These are phyloP conservation scores for Lamellibrachia luymesi DNA, from an alignment of 1,140 invertebrate species.

Conservation along the genomic window DNA sequence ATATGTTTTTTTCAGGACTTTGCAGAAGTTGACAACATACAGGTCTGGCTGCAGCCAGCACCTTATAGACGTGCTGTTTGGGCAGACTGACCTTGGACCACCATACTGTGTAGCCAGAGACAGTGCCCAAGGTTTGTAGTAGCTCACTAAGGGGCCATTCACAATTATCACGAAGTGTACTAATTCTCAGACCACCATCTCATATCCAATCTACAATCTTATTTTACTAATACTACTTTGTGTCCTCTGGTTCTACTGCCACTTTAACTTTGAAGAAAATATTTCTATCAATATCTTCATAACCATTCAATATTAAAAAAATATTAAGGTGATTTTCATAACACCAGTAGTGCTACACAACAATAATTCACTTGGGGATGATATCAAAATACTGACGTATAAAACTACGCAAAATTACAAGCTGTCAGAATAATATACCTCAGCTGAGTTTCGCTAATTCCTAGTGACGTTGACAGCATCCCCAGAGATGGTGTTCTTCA, in stretches of 20 bases:
- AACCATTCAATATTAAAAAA: no score
- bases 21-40: slow-evolving; percentile 15
- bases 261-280: no score
- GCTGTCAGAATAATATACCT: background rate
- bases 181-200: no score
- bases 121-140: background rate
- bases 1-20: background rate
- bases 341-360: no score
- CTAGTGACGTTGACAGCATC: background rate
- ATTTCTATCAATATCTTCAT: no score
- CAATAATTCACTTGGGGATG: no score
- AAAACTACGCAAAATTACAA: background rate
- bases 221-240: no score
- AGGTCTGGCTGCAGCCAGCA: background rate
- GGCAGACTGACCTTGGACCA: slow-evolving; percentile 31
- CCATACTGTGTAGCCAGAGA: slow-evolving; percentile 1
- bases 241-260: no score
- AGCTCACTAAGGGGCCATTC: background rate
- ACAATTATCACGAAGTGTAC: background rate
- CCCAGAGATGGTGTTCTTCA: slow-evolving; percentile 48
- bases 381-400: background rate
- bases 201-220: no score
- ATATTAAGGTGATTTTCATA: no score
- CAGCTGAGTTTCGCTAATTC: background rate
- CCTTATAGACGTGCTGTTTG: slow-evolving; percentile 51